Evolutionary conservation across 2,888 invertebrate species (phyloP), one percentile per base, ranked within the genome.

Genomic region (Drosophila trichaetosa): DNA sequence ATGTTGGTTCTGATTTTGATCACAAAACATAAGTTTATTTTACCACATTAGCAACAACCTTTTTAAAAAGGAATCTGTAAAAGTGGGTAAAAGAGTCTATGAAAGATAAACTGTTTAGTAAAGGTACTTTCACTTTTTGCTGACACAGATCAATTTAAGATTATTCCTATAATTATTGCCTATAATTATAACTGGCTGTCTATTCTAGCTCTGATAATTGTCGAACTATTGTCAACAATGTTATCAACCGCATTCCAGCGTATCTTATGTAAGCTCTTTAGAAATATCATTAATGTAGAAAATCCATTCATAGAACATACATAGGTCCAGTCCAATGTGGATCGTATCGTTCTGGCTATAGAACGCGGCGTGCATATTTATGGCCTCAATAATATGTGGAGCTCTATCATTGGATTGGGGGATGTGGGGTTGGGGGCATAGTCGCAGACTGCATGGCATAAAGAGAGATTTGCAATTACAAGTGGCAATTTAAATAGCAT

Each of bases 401-500:
- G 64, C 57, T 53, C 18, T 40, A 31, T 58, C 27, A 40, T 36
- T 46, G 40, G 36, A 2, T 18, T 27, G 40, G 24, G 1, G 13
- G 27, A 1, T 33, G 16, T 61, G 34, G 42, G 11, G 49, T 21
- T 21, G n/a, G 52, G 24, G n/a, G 24, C 13, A 36, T 13, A 13
- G n/a, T 27, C n/a, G 27, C 38, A 33, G 24, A 42, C 58, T 57
- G 36, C 13, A 40, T 46, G 38, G 29, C 58, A 65, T 33, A 52
- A 42, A 60, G 74, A 52, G 70, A 62, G 71, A 69, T 75, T 78
- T 83, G 72, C 82, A 89, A 89, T 87, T 85, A 83, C 77, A 75
- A 69, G 65, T 82, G 80, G 75, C 89, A 87, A 82, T 85, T 85
- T 87, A 85, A 85, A 85, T 89, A 71, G 73, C 85, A 89, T 87